These are phyloP conservation scores for Branchipolynoe longqiensis DNA, from an alignment of 2,888 invertebrate genomes.

Conservation along the genomic window DNA sequence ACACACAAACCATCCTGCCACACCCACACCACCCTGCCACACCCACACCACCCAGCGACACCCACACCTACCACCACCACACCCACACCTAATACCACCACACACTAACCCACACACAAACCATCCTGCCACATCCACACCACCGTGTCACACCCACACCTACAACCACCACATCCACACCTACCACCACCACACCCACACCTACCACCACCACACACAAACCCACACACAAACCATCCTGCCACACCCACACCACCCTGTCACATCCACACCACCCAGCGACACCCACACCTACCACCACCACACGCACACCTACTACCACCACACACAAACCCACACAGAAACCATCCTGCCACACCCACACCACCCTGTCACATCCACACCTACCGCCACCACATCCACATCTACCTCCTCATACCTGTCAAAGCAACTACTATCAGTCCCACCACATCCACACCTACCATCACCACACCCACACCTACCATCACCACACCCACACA, in stretches of 20 bases:
- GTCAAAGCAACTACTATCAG: too few species aligned
- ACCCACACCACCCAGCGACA: neutral
- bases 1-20: neutral
- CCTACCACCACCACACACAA: neutral
- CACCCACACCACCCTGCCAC: neutral
- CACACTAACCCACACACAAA: neutral
- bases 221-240: neutral
- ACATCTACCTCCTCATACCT: too few species aligned
- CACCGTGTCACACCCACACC: neutral
- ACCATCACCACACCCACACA: too few species aligned
- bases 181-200: neutral
- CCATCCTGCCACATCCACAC: neutral
- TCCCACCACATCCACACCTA: too few species aligned
- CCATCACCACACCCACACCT: too few species aligned
- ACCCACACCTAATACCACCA: neutral
- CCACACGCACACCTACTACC: too few species aligned
- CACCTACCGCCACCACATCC: too few species aligned
- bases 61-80: neutral
- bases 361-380: too few species aligned
- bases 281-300: too few species aligned
- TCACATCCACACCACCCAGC: too few species aligned
- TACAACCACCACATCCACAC: neutral
- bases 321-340: too few species aligned
- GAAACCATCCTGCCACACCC: too few species aligned
- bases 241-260: neutral